Evolutionary conservation across 2,113 vertebrate species (phyloP).

Genomic region (Ahaetulla prasina): DNA sequence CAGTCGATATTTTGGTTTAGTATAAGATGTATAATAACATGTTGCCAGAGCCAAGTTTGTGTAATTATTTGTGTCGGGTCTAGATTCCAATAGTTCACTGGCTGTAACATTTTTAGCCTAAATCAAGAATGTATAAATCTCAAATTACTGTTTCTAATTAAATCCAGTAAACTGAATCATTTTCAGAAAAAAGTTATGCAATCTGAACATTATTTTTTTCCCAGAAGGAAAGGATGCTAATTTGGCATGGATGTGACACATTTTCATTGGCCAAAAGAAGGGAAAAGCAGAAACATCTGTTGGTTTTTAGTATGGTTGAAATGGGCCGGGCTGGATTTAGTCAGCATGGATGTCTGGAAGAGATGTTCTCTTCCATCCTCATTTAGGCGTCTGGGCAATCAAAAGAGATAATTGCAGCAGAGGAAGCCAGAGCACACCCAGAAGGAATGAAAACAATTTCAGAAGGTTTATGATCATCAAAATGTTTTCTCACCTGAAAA

Average conservation of each 20-base stretch:
- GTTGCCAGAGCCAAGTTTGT: background rate
- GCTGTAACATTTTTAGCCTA: background rate
- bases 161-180: background rate
- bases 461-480: conserved; percentile 43
- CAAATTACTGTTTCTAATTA: conserved; percentile 14
- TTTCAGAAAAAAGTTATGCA: conserved; percentile 41
- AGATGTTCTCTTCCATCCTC: conserved; percentile 42
- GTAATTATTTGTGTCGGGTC: background rate
- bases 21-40: background rate
- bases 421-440: conserved; percentile 54
- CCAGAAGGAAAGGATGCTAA: conserved; percentile 33
- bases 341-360: conserved; percentile 45
- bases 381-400: conserved; percentile 48
- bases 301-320: conserved; percentile 35
- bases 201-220: conserved; percentile 31
- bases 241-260: conserved; percentile 47
- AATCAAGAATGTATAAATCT: background rate
- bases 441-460: conserved; percentile 50
- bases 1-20: background rate
- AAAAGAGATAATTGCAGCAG: conserved; percentile 44
- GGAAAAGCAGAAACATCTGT: conserved; percentile 59
- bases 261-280: conserved; percentile 43
- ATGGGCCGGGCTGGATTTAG: conserved; percentile 48
- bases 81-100: conserved; percentile 5
- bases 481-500: conserved; percentile 22